Conservation (phyloP, 1,140 invertebrate species). For the Piezodorus guildinii region DNA sequence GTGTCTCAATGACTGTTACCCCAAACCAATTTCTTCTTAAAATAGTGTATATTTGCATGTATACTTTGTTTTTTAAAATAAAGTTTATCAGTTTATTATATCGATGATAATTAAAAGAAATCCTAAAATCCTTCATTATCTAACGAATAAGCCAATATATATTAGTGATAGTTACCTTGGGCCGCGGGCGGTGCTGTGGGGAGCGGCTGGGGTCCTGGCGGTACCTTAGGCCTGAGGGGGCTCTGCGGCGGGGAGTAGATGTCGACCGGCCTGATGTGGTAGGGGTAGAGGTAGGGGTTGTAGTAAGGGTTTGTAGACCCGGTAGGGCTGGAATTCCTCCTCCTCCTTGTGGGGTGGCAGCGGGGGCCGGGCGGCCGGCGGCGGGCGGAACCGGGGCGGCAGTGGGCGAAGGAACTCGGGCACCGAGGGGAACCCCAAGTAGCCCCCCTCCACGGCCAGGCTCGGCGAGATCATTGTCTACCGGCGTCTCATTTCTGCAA, state of each 20-base stretch:
- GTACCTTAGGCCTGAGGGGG: constrained; percentile 20
- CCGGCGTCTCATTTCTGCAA: constrained; percentile 13
- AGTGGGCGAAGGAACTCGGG: constrained; percentile 29
- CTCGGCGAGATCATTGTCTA: constrained; percentile 10
- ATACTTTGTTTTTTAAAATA: no score
- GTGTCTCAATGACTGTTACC: no score
- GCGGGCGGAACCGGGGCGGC: constrained; percentile 23
- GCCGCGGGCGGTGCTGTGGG: background rate
- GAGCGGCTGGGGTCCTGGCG: constrained; percentile 20
- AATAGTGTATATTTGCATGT: no score
- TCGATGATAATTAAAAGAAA: no score
- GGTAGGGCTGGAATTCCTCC: constrained; percentile 21
- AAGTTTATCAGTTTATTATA: no score
- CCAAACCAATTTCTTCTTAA: no score
- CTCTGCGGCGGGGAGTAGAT: constrained; percentile 19
- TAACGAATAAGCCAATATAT: no score
- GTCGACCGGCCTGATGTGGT: constrained; percentile 20
- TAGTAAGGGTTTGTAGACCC: constrained; percentile 18
- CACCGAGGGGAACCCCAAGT: constrained; percentile 17
- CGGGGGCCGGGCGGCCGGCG: constrained; percentile 16
- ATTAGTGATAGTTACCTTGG: background rate
- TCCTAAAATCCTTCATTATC: no score
- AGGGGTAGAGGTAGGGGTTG: constrained; percentile 24
- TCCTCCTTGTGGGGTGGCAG: constrained; percentile 24
- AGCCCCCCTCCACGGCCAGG: constrained; percentile 25